A percentile compares a stretch with the other conserved stretches of the same genome.
phyloP scores from a whole-genome alignment of 53 echinoderm and acorn worm species.

The Temnopleurus reevesii region DNA sequence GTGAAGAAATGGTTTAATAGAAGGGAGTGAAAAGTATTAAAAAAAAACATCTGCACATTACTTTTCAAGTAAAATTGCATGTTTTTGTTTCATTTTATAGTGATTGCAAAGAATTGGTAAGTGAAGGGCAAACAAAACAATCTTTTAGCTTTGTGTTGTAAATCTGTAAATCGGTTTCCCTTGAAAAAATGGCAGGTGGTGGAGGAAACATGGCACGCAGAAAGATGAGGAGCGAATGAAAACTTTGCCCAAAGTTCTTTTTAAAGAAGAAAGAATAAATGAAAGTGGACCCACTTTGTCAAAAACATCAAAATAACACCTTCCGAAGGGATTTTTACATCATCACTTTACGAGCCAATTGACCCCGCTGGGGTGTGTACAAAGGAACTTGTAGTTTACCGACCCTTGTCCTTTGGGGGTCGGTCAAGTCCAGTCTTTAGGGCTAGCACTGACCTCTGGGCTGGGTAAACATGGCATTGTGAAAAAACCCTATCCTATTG shows the following conservation, averaged over 20 bases:
- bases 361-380: slow-evolving; percentile 11
- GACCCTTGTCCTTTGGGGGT: neutral
- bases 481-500: neutral
- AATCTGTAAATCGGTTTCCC: too few relatives aligned
- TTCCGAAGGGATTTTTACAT: slow-evolving; percentile 35
- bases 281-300: slow-evolving; percentile 4
- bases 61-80: too few relatives aligned
- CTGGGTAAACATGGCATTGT: neutral
- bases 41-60: too few relatives aligned
- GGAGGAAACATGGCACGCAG: neutral
- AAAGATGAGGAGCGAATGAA: slow-evolving; percentile 16
- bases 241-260: too few relatives aligned
- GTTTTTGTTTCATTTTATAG: too few relatives aligned
- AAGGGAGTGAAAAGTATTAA: too few relatives aligned
- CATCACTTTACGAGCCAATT: slow-evolving; percentile 33
- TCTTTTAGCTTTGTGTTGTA: too few relatives aligned
- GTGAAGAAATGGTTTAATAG: too few relatives aligned
- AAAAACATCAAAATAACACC: slow-evolving; percentile 46
- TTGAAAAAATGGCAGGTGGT: neutral
- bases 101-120: too few relatives aligned
- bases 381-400: neutral
- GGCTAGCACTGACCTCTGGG: slow-evolving; percentile 27
- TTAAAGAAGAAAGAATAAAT: too few relatives aligned
- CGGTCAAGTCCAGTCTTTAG: slow-evolving; percentile 30
- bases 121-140: too few relatives aligned